Conservation (phyloP, 2,113 vertebrate species). For the Phainopepla nitens region DNA sequence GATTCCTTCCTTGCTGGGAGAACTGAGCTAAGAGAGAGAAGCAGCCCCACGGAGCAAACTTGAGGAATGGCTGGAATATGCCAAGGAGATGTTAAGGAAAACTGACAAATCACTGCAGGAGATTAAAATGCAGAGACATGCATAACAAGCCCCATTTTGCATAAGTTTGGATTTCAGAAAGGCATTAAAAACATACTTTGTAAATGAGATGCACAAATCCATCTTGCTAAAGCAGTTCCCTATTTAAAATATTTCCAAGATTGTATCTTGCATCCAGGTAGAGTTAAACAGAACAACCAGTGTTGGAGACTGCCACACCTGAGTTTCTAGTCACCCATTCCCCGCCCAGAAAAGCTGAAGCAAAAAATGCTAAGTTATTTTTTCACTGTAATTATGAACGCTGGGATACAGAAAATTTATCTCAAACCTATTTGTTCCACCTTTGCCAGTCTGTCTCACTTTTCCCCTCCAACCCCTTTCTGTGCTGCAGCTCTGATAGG, state of each 20-base stretch:
- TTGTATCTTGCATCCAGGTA: constrained; percentile 17
- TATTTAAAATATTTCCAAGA: constrained; percentile 46
- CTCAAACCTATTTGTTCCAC: neutral
- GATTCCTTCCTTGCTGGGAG: neutral
- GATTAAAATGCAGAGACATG: constrained; percentile 57
- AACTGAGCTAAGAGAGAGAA: neutral
- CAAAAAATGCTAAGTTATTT: neutral
- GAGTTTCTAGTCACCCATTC: neutral
- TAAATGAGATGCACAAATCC: constrained; percentile 36
- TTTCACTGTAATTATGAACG: neutral
- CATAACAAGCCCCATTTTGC: neutral
- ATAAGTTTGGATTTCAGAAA: constrained; percentile 8
- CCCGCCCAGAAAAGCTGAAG: neutral
- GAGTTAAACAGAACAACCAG: neutral
- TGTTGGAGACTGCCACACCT: constrained; percentile 7
- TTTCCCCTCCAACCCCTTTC: neutral
- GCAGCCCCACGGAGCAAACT: neutral
- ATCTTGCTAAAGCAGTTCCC: constrained; percentile 49
- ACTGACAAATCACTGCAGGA: constrained; percentile 24
- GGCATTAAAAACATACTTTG: constrained; percentile 54
- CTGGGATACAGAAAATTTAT: neutral
- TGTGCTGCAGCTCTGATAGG: neutral
- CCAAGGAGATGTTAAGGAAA: constrained; percentile 3
- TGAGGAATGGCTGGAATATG: neutral
- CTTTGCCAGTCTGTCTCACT: neutral